These are phyloP conservation scores for Nomada flava DNA, from an alignment of 2,888 invertebrate species.

Conservation along the genomic window DNA sequence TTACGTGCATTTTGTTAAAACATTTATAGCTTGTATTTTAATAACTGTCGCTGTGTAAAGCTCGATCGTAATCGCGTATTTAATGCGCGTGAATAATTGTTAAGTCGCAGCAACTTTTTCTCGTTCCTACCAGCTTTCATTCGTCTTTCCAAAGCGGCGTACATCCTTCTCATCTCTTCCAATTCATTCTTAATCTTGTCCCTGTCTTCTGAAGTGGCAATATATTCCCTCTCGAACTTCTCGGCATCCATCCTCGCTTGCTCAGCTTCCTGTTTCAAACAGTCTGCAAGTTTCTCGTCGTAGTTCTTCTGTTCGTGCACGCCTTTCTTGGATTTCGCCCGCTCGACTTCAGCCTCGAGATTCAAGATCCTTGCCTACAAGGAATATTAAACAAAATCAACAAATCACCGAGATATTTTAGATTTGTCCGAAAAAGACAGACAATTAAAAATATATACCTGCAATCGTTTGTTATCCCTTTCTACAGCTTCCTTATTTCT, in stretches of 20 bases:
- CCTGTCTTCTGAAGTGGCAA: slow-evolving; percentile 90
- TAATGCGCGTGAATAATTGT: slow-evolving; percentile 7
- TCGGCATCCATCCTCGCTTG: slow-evolving; percentile 92
- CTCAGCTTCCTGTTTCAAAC: slow-evolving; percentile 90
- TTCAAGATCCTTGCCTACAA: slow-evolving; percentile 90
- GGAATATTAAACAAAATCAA: background rate
- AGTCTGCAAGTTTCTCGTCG: slow-evolving; percentile 88
- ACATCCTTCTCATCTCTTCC: slow-evolving; percentile 92
- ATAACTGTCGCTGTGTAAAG: background rate
- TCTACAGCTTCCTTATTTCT: slow-evolving; percentile 94
- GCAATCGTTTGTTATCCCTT: slow-evolving; percentile 93
- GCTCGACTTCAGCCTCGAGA: slow-evolving; percentile 92
- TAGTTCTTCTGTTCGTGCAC: slow-evolving; percentile 82
- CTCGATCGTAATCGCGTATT: background rate
- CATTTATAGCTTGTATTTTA: slow-evolving; percentile 10
- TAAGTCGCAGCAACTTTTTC: background rate
- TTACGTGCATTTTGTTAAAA: slow-evolving; percentile 39
- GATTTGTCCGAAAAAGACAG: background rate
- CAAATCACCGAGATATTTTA: background rate
- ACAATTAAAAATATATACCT: slow-evolving; percentile 70
- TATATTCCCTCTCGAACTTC: slow-evolving; percentile 92
- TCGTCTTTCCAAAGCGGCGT: slow-evolving; percentile 90
- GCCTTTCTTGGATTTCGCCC: slow-evolving; percentile 86
- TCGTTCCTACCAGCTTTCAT: slow-evolving; percentile 81
- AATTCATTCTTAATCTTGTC: slow-evolving; percentile 91